Percentiles rank a stretch among this genome's conserved stretches.
These are phyloP conservation scores for Pseudopodoces humilis DNA, from an alignment of 2,113 vertebrate species.

Conservation along the genomic window DNA sequence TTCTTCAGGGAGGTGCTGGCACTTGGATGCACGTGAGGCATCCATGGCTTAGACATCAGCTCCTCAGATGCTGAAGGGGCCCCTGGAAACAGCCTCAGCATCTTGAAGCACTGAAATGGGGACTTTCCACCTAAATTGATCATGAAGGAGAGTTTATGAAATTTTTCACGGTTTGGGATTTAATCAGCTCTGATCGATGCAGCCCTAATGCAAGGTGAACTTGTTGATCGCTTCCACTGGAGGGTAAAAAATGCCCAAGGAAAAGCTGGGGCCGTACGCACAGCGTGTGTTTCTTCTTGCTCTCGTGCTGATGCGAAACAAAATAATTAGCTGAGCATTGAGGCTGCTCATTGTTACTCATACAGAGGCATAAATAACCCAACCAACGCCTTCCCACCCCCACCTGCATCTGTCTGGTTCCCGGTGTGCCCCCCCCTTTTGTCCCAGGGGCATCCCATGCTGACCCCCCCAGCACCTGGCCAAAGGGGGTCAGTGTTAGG, in stretches of 20 bases:
- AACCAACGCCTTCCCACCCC: conserved; percentile 40
- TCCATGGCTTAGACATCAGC: background rate
- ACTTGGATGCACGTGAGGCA: rapidly evolving
- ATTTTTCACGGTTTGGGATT: conserved; percentile 47
- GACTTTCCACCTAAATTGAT: conserved; percentile 23
- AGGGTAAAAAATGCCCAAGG: conserved; percentile 1
- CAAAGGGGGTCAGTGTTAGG: background rate
- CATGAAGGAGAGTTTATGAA: conserved; percentile 31
- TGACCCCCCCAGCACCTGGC: rapidly evolving
- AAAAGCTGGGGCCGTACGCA: rapidly evolving
- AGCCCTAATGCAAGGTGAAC: conserved; percentile 45
- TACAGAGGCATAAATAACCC: conserved; percentile 64
- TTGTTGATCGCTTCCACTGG: conserved; percentile 23
- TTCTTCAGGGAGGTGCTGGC: background rate
- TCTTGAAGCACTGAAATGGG: background rate
- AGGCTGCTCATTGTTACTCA: conserved; percentile 62
- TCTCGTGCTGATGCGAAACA: conserved; percentile 41
- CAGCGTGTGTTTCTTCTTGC: background rate
- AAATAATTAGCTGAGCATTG: conserved; percentile 61
- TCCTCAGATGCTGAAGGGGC: background rate
- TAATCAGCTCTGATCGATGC: conserved; percentile 52
- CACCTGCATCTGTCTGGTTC: background rate
- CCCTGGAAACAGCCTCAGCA: background rate
- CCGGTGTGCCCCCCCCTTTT: rapidly evolving
- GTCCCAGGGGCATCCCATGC: background rate